Base-by-base conservation (phyloP, 2,797 vertebrate genomes). In the Rachycentron canadum region DNA sequence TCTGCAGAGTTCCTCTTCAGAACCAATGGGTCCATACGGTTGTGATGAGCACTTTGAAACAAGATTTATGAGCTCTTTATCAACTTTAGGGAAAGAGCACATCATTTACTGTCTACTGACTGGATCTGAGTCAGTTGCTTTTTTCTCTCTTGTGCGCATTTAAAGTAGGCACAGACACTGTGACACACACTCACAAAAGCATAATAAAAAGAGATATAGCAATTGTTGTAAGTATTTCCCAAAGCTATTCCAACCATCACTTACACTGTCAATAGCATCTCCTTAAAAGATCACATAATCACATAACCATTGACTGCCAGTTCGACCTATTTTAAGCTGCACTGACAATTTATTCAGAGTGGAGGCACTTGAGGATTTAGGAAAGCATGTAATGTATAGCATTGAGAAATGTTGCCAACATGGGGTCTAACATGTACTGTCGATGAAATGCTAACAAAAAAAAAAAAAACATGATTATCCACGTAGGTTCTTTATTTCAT, bases 1-100 rank as follows among this genome's bases (percentile, higher is more conserved):
- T 88, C 71, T 55, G 73, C 77, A 63, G 66, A 69, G n/a, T 82
- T 87, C 81, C 56, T 83, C 77, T 49, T 87, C 28, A 75, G 53
- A 79, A 88, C 38, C 25, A 28, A 63, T 75, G 74, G 73, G 63
- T 78, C 73, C 80, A 77, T 40, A 28, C 21, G 1, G 75, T 71
- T n/a, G 55, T 57, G 40, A 86, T 82, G 73, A 66, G 72, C 52
- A 83, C 34, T 81, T 76, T 79, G 40, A 83, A 76, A 70, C 36
- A 56, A 23, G 41, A 86, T 83, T 81, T 8, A 67, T 75, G 57
- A 55, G 61, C 61, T 49, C 43, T 85, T 80, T 55, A 78, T 56
- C 36, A 32, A 73, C 74, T 85, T 79, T 13, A 45, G 38, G 55
- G 9, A 78, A 55, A 69, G 41, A 78, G 53, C 16, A 45, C 40